These are phyloP conservation scores for Cyprinella venusta DNA, from an alignment of 2,797 vertebrate species.

Conservation along the genomic window DNA sequence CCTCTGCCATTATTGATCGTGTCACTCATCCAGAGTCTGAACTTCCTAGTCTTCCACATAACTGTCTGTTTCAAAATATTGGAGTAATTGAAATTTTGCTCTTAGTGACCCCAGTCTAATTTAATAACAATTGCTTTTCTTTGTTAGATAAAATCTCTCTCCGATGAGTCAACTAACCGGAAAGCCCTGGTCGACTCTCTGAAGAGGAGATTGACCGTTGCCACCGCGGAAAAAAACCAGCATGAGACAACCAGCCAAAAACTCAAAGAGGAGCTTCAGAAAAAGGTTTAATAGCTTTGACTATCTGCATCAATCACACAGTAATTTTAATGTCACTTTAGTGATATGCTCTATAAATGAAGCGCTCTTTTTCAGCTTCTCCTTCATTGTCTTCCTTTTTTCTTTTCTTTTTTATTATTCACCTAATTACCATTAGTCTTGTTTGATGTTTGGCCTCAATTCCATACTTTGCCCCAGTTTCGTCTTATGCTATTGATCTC, in stretches of 20 bases:
- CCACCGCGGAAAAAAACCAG: conserved; percentile 83
- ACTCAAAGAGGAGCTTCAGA: conserved; percentile 84
- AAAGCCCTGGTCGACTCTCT: conserved; percentile 85
- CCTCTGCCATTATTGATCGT: conserved; percentile 5
- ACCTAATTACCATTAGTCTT: conserved; percentile 19
- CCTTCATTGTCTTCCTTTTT: not conserved
- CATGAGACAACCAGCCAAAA: conserved; percentile 82
- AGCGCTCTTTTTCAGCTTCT: not conserved
- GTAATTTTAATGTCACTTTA: not conserved
- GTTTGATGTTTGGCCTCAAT: conserved; percentile 39
- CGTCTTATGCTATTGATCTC: conserved; percentile 21
- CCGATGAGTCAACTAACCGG: conserved; percentile 87
- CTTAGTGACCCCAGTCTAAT: not conserved
- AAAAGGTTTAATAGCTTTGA: conserved; percentile 79
- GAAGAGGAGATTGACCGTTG: conserved; percentile 85
- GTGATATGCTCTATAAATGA: not conserved
- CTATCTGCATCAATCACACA: not conserved
- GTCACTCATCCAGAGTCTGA: not conserved
- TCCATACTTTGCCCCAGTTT: conserved; percentile 44
- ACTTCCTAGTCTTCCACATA: not conserved
- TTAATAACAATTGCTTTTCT: conserved; percentile 30
- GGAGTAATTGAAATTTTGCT: conserved; percentile 1
- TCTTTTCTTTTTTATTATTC: not conserved
- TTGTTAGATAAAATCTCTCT: conserved; percentile 81
- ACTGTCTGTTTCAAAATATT: conserved; percentile 26